phyloP scores from a whole-genome alignment of 2,113 vertebrate genomes.

The Opisthocomus hoazin region DNA sequence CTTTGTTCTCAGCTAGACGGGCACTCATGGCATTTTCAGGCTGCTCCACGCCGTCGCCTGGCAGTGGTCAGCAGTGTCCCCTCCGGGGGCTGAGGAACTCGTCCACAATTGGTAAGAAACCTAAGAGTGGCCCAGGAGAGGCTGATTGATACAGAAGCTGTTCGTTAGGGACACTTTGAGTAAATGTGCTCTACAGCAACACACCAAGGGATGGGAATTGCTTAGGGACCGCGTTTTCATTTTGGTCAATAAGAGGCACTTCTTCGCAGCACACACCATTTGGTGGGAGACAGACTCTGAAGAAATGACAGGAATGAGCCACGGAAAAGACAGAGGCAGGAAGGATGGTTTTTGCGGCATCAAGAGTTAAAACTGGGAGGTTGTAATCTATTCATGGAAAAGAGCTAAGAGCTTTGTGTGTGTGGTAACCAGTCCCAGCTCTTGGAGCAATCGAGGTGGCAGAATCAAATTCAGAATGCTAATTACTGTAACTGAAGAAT shows the following conservation, averaged over 20 bases:
- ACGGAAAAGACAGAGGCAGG: not conserved
- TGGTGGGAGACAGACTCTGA: not conserved
- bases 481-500: slow-evolving; percentile 52
- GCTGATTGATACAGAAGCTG: not conserved
- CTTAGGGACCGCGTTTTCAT: not conserved
- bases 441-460: not conserved
- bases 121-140: not conserved
- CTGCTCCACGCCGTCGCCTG: not conserved
- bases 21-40: not conserved
- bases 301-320: not conserved
- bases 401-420: not conserved
- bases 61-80: not conserved
- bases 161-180: not conserved
- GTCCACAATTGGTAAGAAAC: not conserved
- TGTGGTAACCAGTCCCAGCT: not conserved
- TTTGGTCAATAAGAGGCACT: not conserved
- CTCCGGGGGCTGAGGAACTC: not conserved
- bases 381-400: not conserved
- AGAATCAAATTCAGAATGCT: slow-evolving; percentile 33
- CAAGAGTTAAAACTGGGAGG: not conserved
- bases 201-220: not conserved
- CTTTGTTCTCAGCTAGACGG: not conserved
- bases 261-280: not conserved
- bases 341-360: not conserved
- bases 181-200: not conserved